Evolutionary conservation across 2,888 invertebrate species (phyloP).

Genomic region (Sepioteuthis lessoniana): DNA sequence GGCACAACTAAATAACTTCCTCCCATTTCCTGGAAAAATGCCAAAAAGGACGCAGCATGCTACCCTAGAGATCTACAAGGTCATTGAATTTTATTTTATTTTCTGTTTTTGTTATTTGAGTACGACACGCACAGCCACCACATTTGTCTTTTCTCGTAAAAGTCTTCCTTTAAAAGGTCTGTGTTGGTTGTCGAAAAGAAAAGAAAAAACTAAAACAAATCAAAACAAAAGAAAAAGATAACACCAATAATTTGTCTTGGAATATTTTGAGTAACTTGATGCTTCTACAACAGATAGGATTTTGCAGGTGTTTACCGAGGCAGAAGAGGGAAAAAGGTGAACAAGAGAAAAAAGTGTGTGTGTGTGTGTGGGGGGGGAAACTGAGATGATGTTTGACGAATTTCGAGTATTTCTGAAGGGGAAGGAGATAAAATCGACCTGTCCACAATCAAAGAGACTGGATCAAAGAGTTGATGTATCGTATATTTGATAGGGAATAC

Average conservation of each 20-base stretch:
- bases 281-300: neutral
- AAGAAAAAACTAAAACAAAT: neutral
- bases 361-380: neutral
- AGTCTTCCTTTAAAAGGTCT: neutral
- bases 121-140: neutral
- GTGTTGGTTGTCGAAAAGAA: neutral
- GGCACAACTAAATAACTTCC: too few species aligned
- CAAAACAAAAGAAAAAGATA: too few species aligned
- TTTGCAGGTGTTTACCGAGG: neutral
- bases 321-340: neutral
- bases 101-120: too few species aligned
- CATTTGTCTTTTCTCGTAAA: neutral
- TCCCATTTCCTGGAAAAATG: too few species aligned
- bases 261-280: neutral
- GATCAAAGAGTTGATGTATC: neutral
- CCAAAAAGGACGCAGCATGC: too few species aligned
- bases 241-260: neutral
- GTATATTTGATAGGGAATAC: neutral
- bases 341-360: neutral
- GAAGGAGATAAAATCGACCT: constrained; percentile 17
- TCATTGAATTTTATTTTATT: too few species aligned
- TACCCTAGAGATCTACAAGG: too few species aligned
- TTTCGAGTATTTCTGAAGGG: neutral
- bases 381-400: neutral
- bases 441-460: neutral